phyloP scores from a whole-genome alignment of 1,140 invertebrate species.

The Drosophila eugracilis region DNA sequence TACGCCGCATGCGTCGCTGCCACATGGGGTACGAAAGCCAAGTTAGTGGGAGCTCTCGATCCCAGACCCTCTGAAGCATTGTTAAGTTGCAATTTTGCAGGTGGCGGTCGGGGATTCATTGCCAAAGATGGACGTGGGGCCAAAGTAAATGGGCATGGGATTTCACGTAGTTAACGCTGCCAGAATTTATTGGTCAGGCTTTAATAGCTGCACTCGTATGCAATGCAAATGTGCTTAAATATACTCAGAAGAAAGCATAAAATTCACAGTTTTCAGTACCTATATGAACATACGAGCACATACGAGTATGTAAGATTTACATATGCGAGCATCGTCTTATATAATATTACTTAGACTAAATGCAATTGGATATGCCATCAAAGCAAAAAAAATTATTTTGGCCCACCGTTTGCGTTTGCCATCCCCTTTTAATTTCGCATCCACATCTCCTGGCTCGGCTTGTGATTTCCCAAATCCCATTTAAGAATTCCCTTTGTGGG shows the following conservation, averaged over 20 bases:
- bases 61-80: conserved; percentile 62
- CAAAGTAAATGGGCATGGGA: conserved; percentile 76
- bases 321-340: conserved; percentile 16
- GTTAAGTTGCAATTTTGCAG: conserved; percentile 81
- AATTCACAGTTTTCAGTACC: background rate
- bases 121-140: conserved; percentile 56
- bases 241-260: conserved; percentile 3
- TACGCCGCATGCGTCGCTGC: conserved; percentile 72
- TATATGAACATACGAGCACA: no score
- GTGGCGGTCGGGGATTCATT: conserved; percentile 49
- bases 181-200: conserved; percentile 73
- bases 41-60: conserved; percentile 3
- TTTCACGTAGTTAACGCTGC: conserved; percentile 74
- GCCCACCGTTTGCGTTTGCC: conserved; percentile 16
- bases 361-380: conserved; percentile 70
- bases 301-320: background rate
- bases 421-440: conserved; percentile 40
- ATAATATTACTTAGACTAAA: conserved; percentile 64
- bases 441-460: conserved; percentile 21
- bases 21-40: conserved; percentile 68
- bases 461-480: conserved; percentile 81
- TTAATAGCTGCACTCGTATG: conserved; percentile 52
- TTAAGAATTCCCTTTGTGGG: conserved; percentile 78
- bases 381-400: conserved; percentile 45
- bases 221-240: conserved; percentile 30